phyloP scores from a whole-genome alignment of 1,140 invertebrate genomes.

The Acromyrmex echinatior region DNA sequence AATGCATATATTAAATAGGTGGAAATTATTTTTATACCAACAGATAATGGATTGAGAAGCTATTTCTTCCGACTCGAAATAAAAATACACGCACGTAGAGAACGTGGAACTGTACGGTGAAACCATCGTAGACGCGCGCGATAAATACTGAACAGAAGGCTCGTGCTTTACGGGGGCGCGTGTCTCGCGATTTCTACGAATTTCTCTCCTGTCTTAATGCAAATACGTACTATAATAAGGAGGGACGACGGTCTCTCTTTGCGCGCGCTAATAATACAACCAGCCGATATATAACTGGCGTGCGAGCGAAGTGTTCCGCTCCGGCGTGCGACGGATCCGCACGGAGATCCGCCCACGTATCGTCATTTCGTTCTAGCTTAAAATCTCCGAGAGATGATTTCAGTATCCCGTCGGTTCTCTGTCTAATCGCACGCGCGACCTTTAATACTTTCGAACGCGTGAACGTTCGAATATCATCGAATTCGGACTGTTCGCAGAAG shows the following conservation, averaged over 20 bases:
- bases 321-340: constrained; percentile 35
- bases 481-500: background rate
- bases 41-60: background rate
- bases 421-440: constrained; percentile 60
- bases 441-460: background rate
- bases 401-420: constrained; percentile 73
- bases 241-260: constrained; percentile 61
- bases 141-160: constrained; percentile 15
- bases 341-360: constrained; percentile 76
- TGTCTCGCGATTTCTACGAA: constrained; percentile 61
- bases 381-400: constrained; percentile 75
- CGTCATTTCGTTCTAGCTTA: constrained; percentile 70
- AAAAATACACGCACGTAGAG: background rate
- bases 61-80: background rate
- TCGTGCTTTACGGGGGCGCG: background rate
- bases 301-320: constrained; percentile 57
- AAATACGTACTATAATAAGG: constrained; percentile 58
- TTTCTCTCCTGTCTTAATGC: constrained; percentile 48
- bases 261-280: constrained; percentile 79
- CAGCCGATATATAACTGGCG: constrained; percentile 61
- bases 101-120: background rate
- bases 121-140: background rate
- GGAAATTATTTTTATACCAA: background rate
- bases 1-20: background rate
- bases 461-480: background rate